A percentile compares a stretch with the other conserved stretches of the same genome.
These are phyloP conservation scores for Teleopsis dalmanni DNA, from an alignment of 1,140 invertebrate species.

Conservation along the genomic window DNA sequence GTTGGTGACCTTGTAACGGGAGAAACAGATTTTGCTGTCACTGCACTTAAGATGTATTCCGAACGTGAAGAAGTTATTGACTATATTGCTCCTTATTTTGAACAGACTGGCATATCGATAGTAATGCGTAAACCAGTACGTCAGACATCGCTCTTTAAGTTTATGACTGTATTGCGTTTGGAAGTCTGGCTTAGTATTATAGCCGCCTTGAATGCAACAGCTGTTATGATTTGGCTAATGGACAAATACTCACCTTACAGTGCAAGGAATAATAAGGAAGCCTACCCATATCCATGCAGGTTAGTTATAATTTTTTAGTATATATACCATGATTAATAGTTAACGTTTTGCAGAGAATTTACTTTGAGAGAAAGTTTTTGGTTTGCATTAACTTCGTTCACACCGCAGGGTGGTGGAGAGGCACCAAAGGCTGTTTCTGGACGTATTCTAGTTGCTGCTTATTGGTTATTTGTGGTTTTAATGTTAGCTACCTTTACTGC, in stretches of 20 bases:
- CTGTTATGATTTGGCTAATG: conserved; percentile 78
- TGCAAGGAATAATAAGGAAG: conserved; percentile 71
- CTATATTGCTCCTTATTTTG: conserved; percentile 85
- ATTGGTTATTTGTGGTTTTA: conserved; percentile 87
- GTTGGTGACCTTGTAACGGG: conserved; percentile 82
- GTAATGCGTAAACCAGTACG: conserved; percentile 76
- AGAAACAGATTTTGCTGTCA: conserved; percentile 79
- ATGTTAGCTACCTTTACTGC: conserved; percentile 95
- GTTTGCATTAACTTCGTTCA: conserved; percentile 88
- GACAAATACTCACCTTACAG: conserved; percentile 87
- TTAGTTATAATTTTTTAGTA: conserved; percentile 27
- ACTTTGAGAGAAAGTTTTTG: conserved; percentile 86
- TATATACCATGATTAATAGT: not conserved
- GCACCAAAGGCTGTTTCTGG: conserved; percentile 78
- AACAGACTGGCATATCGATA: conserved; percentile 79
- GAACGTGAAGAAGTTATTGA: conserved; percentile 89
- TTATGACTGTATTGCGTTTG: conserved; percentile 79
- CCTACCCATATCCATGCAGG: conserved; percentile 76
- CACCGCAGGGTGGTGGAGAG: conserved; percentile 83
- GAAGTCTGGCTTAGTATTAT: conserved; percentile 88
- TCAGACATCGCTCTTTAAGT: conserved; percentile 81
- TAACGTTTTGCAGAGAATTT: conserved; percentile 56
- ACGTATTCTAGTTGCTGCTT: conserved; percentile 77
- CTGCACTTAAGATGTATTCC: conserved; percentile 84
- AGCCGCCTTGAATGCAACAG: conserved; percentile 71